phyloP scores from a whole-genome alignment of 2,888 invertebrate species.

The Drosophila colorata region DNA sequence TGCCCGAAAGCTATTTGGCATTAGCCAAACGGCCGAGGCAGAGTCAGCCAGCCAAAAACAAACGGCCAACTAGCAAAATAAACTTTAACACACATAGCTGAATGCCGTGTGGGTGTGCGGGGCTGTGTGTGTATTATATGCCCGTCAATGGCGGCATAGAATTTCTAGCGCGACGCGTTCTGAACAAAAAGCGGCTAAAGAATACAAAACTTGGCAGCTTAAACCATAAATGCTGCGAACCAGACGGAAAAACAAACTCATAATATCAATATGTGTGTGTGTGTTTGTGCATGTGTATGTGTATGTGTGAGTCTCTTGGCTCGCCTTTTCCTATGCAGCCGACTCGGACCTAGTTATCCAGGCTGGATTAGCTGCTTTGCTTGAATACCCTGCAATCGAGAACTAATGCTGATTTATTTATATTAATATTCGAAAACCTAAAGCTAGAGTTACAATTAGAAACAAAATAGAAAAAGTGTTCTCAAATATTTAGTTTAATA shows the following conservation, averaged over 20 bases:
- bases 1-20: conserved; percentile 67
- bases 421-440: background rate
- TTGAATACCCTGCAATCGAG: conserved; percentile 1
- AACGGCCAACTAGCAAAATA: conserved; percentile 52
- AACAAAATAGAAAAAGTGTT: too few relatives aligned
- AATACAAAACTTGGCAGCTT: conserved; percentile 63
- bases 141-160: conserved; percentile 71
- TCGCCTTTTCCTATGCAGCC: conserved; percentile 5
- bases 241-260: conserved; percentile 46
- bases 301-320: conserved; percentile 4
- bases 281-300: conserved; percentile 3
- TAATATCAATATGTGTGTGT: conserved; percentile 1
- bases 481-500: background rate
- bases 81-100: conserved; percentile 47
- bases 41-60: conserved; percentile 55
- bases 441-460: background rate
- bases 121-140: conserved; percentile 12
- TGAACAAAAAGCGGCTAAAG: conserved; percentile 39
- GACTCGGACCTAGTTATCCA: conserved; percentile 33
- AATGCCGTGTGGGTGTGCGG: conserved; percentile 7
- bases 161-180: conserved; percentile 54
- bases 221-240: conserved; percentile 63
- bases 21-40: conserved; percentile 56
- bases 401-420: too few relatives aligned
- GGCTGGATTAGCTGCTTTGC: background rate